These are phyloP conservation scores for Gallirallus australis DNA, from an alignment of 2,797 vertebrate genomes.

Conservation along the genomic window DNA sequence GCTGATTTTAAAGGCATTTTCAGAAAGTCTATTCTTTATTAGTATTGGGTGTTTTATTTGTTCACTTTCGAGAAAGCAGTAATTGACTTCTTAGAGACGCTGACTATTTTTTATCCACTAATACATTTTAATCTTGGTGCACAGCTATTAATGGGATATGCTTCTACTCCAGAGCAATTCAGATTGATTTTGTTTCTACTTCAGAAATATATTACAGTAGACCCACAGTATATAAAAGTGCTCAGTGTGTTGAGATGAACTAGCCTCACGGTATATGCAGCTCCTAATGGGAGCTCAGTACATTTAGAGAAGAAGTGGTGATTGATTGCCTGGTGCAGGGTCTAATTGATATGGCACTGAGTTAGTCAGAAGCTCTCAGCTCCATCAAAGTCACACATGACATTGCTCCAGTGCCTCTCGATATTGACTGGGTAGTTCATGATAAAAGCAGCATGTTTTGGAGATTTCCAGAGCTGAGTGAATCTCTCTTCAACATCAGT, in stretches of 20 bases:
- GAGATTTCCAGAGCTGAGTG: conserved; percentile 19
- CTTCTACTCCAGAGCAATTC: conserved; percentile 56
- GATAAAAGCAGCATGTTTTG: conserved; percentile 34
- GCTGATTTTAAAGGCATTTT: conserved; percentile 26
- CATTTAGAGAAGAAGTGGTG: conserved; percentile 49
- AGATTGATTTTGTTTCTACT: conserved; percentile 67
- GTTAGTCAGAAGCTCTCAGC: conserved; percentile 65
- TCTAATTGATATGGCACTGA: conserved; percentile 62
- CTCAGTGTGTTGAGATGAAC: conserved; percentile 42
- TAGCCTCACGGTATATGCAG: conserved; percentile 4
- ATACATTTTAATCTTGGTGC: conserved; percentile 54
- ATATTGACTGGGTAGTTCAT: conserved; percentile 18
- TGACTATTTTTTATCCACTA: conserved; percentile 45
- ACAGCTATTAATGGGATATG: conserved; percentile 54
- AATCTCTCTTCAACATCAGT: conserved; percentile 47
- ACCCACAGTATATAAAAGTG: conserved; percentile 55
- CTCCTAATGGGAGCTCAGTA: conserved; percentile 53
- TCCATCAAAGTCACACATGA: conserved; percentile 52
- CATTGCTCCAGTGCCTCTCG: conserved; percentile 26
- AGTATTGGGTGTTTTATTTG: conserved; percentile 22
- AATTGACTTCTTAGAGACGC: conserved; percentile 9
- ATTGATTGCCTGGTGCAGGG: conserved; percentile 36
- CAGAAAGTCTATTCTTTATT: conserved; percentile 21
- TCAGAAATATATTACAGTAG: conserved; percentile 60
- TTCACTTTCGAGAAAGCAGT: conserved; percentile 39